Percentiles rank a stretch among this genome's conserved stretches.
Conservation (phyloP, 2,113 vertebrate species). For the Hippocampus comes region DNA sequence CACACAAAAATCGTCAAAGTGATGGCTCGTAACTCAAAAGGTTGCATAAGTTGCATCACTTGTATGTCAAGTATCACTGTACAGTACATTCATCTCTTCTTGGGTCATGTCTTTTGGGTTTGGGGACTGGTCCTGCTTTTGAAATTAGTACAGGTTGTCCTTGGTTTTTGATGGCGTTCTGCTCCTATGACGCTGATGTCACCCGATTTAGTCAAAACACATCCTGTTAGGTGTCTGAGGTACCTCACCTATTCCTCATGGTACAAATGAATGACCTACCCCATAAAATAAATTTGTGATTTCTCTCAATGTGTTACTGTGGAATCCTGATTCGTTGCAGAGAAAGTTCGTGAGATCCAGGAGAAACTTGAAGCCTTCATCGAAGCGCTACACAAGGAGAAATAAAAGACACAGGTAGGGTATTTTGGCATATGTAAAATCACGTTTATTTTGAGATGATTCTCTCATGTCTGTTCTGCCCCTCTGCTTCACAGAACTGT, state of each 20-base stretch:
- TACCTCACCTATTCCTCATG: background rate
- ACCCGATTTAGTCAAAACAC: too few relatives aligned
- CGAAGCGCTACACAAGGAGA: slow-evolving; percentile 97
- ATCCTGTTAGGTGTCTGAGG: too few relatives aligned
- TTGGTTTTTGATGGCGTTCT: too few relatives aligned
- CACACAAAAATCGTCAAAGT: too few relatives aligned
- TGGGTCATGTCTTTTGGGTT: too few relatives aligned
- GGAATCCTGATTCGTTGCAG: slow-evolving; percentile 66
- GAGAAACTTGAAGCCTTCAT: slow-evolving; percentile 99
- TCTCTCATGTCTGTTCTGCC: background rate
- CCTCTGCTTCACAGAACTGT: slow-evolving; percentile 37
- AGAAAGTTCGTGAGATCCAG: slow-evolving; percentile 98
- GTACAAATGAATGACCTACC: background rate
- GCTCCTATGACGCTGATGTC: too few relatives aligned
- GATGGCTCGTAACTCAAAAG: too few relatives aligned
- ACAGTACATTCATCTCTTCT: too few relatives aligned
- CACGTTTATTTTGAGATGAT: background rate
- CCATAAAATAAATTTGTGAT: background rate
- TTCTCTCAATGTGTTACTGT: background rate
- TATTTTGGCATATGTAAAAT: background rate
- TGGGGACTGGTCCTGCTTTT: too few relatives aligned
- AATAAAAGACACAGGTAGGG: slow-evolving; percentile 72
- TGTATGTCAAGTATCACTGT: too few relatives aligned
- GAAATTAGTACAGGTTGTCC: too few relatives aligned
- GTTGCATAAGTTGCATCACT: too few relatives aligned